Evolutionary conservation across 2,888 invertebrate species (phyloP).

Genomic region (Lycocerus yunnanus): DNA sequence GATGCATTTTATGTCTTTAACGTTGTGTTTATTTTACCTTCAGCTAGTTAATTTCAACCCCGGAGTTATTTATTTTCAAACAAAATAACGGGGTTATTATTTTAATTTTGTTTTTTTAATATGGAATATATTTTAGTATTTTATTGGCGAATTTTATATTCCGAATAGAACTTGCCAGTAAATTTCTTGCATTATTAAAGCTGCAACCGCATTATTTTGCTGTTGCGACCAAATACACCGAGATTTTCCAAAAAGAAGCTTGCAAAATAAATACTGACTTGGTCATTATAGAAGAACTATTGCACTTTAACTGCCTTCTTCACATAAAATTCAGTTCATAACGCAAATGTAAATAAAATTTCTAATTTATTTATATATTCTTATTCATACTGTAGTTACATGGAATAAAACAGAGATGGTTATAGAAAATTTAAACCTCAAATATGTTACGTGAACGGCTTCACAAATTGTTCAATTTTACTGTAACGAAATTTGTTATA

Average conservation of each 20-base stretch:
- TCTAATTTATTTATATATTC: not conserved
- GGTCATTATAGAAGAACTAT: not conserved
- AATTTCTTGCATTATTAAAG: conserved; percentile 2
- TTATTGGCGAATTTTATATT: not conserved
- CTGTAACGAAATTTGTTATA: not conserved
- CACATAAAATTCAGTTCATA: not conserved
- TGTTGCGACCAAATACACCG: not conserved
- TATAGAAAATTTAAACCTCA: not conserved
- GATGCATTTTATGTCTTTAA: conserved; percentile 7
- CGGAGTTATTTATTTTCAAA: not conserved
- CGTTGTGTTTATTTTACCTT: conserved; percentile 1
- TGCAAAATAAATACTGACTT: not conserved
- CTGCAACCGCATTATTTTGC: not conserved
- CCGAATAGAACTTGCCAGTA: not conserved
- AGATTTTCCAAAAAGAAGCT: not conserved
- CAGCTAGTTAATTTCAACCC: not conserved
- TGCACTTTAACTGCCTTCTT: not conserved
- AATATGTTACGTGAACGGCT: not conserved
- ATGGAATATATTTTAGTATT: not conserved
- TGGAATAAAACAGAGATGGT: not conserved
- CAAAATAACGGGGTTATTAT: not conserved
- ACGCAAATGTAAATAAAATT: conserved; percentile 1
- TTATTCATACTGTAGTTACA: not conserved
- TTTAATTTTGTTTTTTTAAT: not conserved
- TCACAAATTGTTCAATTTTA: not conserved